Evolutionary conservation across 2,797 vertebrate species (phyloP).

Genomic region (Adelosebastes latens): DNA sequence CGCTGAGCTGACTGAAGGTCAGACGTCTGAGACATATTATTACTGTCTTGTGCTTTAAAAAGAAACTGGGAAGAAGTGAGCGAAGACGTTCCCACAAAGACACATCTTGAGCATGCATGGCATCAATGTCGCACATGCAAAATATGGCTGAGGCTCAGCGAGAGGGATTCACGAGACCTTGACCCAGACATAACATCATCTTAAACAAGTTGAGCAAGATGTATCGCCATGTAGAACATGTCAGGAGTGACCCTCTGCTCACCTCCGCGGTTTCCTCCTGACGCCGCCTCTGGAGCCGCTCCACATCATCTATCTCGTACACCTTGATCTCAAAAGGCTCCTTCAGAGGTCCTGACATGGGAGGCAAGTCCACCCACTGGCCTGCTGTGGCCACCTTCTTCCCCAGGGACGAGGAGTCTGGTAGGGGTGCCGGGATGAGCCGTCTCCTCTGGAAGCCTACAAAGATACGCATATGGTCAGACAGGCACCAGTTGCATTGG

Average conservation of each 20-base stretch:
- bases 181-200: slow-evolving; percentile 50
- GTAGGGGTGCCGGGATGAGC: slow-evolving; percentile 93
- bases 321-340: slow-evolving; percentile 99
- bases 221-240: slow-evolving; percentile 31
- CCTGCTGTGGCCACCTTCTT: slow-evolving; percentile 90
- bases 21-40: slow-evolving; percentile 72
- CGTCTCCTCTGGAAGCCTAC: slow-evolving; percentile 92
- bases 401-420: slow-evolving; percentile 90
- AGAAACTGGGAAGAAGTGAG: slow-evolving; percentile 69
- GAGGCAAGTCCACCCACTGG: slow-evolving; percentile 97
- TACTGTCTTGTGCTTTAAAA: slow-evolving; percentile 74
- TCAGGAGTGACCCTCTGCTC: slow-evolving; percentile 48
- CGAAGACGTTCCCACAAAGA: slow-evolving; percentile 71
- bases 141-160: slow-evolving; percentile 56
- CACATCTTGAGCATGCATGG: slow-evolving; percentile 45
- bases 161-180: slow-evolving; percentile 44
- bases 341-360: slow-evolving; percentile 91
- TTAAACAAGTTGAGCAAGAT: slow-evolving; percentile 45
- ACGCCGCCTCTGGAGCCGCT: slow-evolving; percentile 91
- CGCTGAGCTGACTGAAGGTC: slow-evolving; percentile 75
- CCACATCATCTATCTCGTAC: slow-evolving; percentile 98
- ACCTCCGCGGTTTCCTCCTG: slow-evolving; percentile 87
- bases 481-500: slow-evolving; percentile 25
- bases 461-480: slow-evolving; percentile 43
- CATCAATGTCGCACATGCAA: slow-evolving; percentile 56